Base-by-base conservation (phyloP, 2,888 invertebrate species). In the Poecilus cupreus region DNA sequence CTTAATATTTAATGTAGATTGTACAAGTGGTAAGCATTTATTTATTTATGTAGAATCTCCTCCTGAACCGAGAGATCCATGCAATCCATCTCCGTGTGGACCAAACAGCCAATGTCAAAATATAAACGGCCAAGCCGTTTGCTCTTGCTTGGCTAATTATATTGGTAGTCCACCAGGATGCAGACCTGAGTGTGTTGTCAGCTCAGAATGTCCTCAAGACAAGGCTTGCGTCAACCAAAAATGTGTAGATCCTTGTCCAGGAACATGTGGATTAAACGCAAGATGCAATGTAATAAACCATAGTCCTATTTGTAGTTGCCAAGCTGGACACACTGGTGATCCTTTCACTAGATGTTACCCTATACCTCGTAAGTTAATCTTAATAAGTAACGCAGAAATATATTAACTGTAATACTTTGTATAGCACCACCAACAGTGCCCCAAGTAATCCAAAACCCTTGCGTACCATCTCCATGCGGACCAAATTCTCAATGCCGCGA, bases 71-170 rank as follows among this genome's bases (percentile, higher is more conserved):
- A 85, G 79, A 86, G 91, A 93, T 85, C 95, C 95, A 1, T 96
- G 96, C 86, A 89, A 91, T 83, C 95, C 96, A 72, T 93, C 94
- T 2, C 96, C 96, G 0, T 96, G 96, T 86, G 96, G 96, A 49
- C 92, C 95, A 4, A 95, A 95, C 86, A 95, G 96, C 82, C 90
- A 93, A 83, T 96, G 96, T 86, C 92, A 93, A 85, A 93, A 93
- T 86, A 87, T 92, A 20, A 94, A 94, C 84, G 92, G 91, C 20
- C 93, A 94, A 89, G 93, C 93, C 0, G 91, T 94, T n/a, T 95
- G 95, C 86, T 93, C 93, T 57, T 95, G 95, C 85, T 88, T 92
- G 82, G 90, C 91, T 57, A 91, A 92, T 83, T 94, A 93, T 85
- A 90, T 91, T 78, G 94, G 94, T 51, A 89, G 90, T 82, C 94